Evolutionary conservation across 2,888 invertebrate genomes (phyloP).

Genomic region (Hyles lineata): DNA sequence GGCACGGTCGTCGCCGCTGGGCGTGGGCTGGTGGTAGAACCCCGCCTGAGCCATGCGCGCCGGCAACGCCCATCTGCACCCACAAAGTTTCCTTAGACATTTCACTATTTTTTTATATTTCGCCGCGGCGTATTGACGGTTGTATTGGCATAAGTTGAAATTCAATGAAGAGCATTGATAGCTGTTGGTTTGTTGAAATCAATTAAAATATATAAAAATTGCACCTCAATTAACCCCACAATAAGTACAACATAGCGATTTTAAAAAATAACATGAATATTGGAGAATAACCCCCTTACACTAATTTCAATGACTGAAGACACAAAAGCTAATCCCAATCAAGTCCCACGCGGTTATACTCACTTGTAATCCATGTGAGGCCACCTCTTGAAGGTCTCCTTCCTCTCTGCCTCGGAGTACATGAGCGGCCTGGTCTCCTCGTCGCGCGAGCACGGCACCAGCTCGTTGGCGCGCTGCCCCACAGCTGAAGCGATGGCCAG

Average conservation of each 20-base stretch:
- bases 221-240: no score
- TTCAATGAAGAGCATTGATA: no score
- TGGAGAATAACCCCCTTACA: no score
- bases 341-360: constrained; percentile 48
- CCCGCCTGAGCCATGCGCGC: constrained; percentile 99
- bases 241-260: no score
- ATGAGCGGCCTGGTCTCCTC: constrained; percentile 86
- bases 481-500: constrained; percentile 95
- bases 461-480: constrained; percentile 92
- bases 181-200: no score
- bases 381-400: constrained; percentile 97
- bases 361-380: constrained; percentile 98
- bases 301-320: no score
- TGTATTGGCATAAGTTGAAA: no score
- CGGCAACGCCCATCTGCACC: constrained; percentile 94
- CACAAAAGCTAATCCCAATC: not conserved
- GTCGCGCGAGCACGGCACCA: constrained; percentile 85
- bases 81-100: constrained; percentile 21
- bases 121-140: no score
- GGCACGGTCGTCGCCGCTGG: constrained; percentile 95
- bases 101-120: no score
- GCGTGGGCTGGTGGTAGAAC: constrained; percentile 97
- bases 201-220: no score
- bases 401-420: constrained; percentile 96
- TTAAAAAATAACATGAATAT: no score